Conservation (phyloP, 1,140 invertebrate genomes). For the Yoshiicerus persimilis region DNA sequence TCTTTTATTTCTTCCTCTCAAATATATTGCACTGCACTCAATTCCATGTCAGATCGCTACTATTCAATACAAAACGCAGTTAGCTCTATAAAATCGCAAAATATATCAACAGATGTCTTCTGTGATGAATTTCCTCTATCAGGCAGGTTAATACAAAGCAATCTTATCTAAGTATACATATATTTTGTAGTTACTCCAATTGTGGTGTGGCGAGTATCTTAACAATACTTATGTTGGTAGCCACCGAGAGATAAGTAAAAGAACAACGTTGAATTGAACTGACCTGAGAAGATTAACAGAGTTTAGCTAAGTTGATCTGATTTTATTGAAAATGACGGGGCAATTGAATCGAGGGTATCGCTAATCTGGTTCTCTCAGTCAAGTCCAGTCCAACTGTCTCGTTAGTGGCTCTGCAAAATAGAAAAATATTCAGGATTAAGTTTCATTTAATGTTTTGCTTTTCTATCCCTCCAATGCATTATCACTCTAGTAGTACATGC, state of each 20-base stretch:
- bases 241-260: background rate
- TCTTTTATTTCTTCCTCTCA: background rate
- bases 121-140: too few relatives aligned
- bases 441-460: background rate
- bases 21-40: background rate
- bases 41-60: background rate
- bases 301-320: background rate
- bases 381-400: background rate
- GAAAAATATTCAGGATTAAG: background rate
- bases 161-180: background rate
- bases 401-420: background rate
- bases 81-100: background rate
- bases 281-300: background rate
- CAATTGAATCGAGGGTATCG: background rate
- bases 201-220: background rate
- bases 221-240: background rate
- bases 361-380: background rate
- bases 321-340: background rate
- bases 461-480: background rate
- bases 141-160: too few relatives aligned
- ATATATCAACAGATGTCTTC: background rate
- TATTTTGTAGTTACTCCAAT: background rate
- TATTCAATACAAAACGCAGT: background rate
- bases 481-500: background rate
- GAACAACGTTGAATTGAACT: background rate